Evolutionary conservation across 92 coral and sea anemone genomes (phyloP).

Genomic region (Porites cylindrica): DNA sequence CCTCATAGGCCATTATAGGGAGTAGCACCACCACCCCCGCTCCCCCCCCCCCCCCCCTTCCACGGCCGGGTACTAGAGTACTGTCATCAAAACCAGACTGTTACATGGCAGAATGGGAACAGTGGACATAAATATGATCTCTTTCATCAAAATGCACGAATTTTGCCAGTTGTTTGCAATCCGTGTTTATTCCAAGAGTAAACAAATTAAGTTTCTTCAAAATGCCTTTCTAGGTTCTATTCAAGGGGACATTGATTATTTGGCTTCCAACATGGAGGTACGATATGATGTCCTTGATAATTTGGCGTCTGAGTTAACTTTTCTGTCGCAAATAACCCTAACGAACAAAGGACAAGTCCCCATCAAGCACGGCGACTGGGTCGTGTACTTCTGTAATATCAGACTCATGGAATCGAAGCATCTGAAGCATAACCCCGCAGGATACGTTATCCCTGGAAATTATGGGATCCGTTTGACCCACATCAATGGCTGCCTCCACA

Average conservation of each 20-base stretch:
- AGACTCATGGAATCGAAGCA: conserved; percentile 84
- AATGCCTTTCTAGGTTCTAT: conserved; percentile 2
- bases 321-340: conserved; percentile 73
- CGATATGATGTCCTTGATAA: conserved; percentile 87
- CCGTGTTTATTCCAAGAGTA: too few relatives aligned
- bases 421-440: conserved; percentile 69
- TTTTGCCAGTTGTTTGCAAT: too few relatives aligned
- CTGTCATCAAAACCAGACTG: too few relatives aligned
- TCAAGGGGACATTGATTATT: conserved; percentile 77
- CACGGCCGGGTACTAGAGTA: too few relatives aligned
- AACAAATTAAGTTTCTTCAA: background rate
- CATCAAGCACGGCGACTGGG: conserved; percentile 82
- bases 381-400: conserved; percentile 86
- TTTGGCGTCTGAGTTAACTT: conserved; percentile 27
- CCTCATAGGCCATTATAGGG: too few relatives aligned
- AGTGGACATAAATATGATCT: too few relatives aligned
- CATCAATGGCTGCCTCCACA: conserved; percentile 81
- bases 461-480: conserved; percentile 80
- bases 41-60: too few relatives aligned
- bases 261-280: conserved; percentile 74
- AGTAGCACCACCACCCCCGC: too few relatives aligned
- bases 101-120: too few relatives aligned
- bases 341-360: conserved; percentile 70
- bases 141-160: too few relatives aligned
- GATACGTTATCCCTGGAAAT: conserved; percentile 85